These are phyloP conservation scores for Sorex araneus DNA, from an alignment of 2,113 vertebrate genomes.

Conservation along the genomic window DNA sequence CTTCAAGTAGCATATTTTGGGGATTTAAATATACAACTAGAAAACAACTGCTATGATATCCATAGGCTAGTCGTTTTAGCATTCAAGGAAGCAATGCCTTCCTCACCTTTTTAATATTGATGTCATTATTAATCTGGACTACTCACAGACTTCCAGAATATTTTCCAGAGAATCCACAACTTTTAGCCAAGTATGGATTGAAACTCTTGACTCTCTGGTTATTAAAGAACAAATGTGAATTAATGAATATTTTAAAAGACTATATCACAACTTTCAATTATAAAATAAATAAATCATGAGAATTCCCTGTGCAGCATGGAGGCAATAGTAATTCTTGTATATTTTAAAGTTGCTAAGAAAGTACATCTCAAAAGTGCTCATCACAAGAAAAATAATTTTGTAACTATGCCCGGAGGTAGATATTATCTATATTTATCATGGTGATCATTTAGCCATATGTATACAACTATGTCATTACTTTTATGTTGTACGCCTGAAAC, in stretches of 20 bases:
- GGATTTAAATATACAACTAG: neutral
- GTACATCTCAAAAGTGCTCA: neutral
- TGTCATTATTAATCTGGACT: neutral
- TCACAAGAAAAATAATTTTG: neutral
- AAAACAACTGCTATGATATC: neutral
- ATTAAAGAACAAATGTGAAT: constrained; percentile 24
- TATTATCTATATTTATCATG: neutral
- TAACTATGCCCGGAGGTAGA: neutral
- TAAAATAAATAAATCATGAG: neutral
- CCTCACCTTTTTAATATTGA: neutral
- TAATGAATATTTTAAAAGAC: constrained; percentile 8
- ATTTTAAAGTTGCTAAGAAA: neutral
- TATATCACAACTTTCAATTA: neutral
- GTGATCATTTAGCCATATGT: neutral
- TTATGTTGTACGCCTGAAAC: neutral
- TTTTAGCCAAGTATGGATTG: constrained; percentile 47
- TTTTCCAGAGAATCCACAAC: neutral
- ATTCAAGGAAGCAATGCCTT: neutral
- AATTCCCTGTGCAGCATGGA: neutral
- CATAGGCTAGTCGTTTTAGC: neutral
- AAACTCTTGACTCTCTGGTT: constrained; percentile 49
- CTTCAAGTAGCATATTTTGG: neutral
- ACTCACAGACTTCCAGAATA: neutral
- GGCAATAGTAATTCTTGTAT: neutral
- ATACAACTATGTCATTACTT: neutral